Conservation (phyloP, 2,113 vertebrate species). For the Eubucco bourcierii region DNA sequence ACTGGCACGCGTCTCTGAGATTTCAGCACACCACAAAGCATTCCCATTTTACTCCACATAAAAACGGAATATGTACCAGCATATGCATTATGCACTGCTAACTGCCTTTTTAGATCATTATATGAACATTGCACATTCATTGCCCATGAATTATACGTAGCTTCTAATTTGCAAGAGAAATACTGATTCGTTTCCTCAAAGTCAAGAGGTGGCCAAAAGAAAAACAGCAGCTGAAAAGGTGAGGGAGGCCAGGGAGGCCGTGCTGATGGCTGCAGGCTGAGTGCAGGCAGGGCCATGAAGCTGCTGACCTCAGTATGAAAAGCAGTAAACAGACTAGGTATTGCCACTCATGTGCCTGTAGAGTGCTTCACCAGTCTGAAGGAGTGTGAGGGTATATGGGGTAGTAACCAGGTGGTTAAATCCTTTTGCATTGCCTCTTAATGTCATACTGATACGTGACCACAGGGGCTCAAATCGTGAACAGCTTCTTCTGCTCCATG, state of each 20-base stretch:
- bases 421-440: not conserved
- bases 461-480: not conserved
- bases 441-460: fast-evolving
- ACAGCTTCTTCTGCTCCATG: not conserved
- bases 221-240: not conserved
- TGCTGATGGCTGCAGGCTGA: not conserved
- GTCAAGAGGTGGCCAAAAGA: not conserved
- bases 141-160: not conserved
- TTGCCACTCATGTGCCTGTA: fast-evolving
- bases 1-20: not conserved
- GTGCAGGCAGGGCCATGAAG: fast-evolving
- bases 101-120: slow-evolving; percentile 29
- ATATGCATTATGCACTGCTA: slow-evolving; percentile 12
- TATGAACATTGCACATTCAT: slow-evolving; percentile 1
- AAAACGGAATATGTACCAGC: slow-evolving; percentile 14
- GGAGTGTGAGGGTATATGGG: no score
- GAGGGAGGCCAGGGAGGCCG: not conserved
- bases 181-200: not conserved
- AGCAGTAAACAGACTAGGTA: fast-evolving
- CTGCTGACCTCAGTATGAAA: not conserved
- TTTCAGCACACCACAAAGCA: not conserved
- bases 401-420: no score
- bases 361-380: not conserved
- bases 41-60: not conserved
- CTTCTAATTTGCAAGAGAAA: not conserved